These are phyloP conservation scores for Scolanthus callimorphus DNA, from an alignment of 92 coral and sea anemone species.

Conservation along the genomic window DNA sequence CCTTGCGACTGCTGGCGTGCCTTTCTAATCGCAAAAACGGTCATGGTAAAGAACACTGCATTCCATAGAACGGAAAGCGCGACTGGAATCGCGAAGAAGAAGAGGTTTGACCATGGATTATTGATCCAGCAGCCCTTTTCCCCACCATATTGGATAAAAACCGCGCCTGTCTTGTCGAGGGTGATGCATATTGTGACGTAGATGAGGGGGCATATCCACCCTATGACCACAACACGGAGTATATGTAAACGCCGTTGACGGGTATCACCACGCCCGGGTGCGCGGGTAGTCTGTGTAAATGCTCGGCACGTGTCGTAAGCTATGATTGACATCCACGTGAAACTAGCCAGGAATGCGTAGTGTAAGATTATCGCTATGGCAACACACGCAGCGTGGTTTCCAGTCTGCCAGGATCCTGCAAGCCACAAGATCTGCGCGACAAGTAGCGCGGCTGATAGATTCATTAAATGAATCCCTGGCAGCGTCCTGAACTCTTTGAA, in stretches of 20 bases:
- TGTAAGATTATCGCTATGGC: conserved; percentile 37
- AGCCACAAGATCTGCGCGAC: conserved; percentile 38
- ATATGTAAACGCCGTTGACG: conserved; percentile 17
- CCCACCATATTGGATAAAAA: conserved; percentile 43
- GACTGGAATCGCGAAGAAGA: conserved; percentile 35
- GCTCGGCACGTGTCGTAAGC: conserved; percentile 48
- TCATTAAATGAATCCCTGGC: conserved; percentile 46
- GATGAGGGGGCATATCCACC: conserved; percentile 39
- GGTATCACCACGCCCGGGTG: background rate
- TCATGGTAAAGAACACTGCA: conserved; percentile 13
- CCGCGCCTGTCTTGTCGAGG: conserved; percentile 44
- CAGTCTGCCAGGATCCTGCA: conserved; percentile 15
- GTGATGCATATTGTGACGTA: conserved; percentile 22
- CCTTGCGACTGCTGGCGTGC: conserved; percentile 18
- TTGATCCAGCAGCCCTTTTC: conserved; percentile 48
- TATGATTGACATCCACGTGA: conserved; percentile 55
- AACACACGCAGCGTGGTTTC: conserved; percentile 6
- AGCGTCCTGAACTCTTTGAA: conserved; percentile 41
- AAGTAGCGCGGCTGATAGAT: conserved; percentile 17
- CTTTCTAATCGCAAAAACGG: conserved; percentile 26
- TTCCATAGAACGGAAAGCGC: conserved; percentile 20
- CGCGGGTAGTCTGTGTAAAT: conserved; percentile 11
- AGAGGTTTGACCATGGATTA: conserved; percentile 15
- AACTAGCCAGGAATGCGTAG: conserved; percentile 25
- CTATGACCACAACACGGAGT: conserved; percentile 25